phyloP scores from a whole-genome alignment of 2,797 vertebrate species.

The Crocodylus rhombifer region DNA sequence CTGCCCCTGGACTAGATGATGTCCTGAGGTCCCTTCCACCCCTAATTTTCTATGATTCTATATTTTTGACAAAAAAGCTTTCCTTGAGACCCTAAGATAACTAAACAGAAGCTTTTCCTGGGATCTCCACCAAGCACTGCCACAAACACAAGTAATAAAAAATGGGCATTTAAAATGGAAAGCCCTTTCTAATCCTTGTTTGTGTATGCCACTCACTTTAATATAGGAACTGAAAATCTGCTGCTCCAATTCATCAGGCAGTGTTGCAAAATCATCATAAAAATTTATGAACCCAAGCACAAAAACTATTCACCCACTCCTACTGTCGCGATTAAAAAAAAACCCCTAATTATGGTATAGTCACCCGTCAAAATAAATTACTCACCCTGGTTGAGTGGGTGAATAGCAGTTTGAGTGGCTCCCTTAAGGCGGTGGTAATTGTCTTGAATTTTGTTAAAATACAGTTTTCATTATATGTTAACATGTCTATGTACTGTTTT shows the following conservation, averaged over 20 bases:
- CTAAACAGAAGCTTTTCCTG: background rate
- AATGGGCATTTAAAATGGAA: background rate
- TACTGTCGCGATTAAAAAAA: slow-evolving; percentile 40
- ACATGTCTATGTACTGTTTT: background rate
- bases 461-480: slow-evolving; percentile 56
- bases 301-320: slow-evolving; percentile 57
- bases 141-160: background rate
- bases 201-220: slow-evolving; percentile 6
- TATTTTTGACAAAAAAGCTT: background rate
- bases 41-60: background rate
- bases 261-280: slow-evolving; percentile 41
- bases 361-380: slow-evolving; percentile 73
- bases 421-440: slow-evolving; percentile 59
- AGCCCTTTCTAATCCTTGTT: background rate
- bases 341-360: slow-evolving; percentile 51
- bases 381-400: slow-evolving; percentile 52
- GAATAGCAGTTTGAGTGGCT: slow-evolving; percentile 56
- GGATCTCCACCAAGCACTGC: background rate
- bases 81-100: background rate
- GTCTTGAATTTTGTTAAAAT: slow-evolving; percentile 63
- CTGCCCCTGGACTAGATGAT: too few relatives aligned
- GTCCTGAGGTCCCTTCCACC: too few relatives aligned
- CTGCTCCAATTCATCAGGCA: slow-evolving; percentile 47
- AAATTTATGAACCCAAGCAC: slow-evolving; percentile 62
- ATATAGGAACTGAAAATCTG: background rate